Percentiles rank a stretch among this genome's conserved stretches.
Evolutionary conservation across 2,888 invertebrate species (phyloP).

Genomic region (Cerastis rubricosa): DNA sequence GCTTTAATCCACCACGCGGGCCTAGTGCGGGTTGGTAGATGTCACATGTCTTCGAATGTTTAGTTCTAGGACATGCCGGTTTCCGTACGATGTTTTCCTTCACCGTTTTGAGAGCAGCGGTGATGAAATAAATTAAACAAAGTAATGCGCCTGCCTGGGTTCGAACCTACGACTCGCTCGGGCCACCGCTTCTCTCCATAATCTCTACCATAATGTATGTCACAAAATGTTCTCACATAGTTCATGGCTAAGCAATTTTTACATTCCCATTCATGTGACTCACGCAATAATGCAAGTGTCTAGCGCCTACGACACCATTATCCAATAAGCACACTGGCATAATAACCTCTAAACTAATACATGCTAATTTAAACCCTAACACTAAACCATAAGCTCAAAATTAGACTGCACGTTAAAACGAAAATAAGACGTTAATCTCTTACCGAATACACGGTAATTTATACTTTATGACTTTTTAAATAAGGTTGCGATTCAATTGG

Average conservation of each 20-base stretch:
- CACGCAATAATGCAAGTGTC: conserved; percentile 71
- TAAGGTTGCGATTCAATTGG: conserved; percentile 38
- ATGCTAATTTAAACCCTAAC: conserved; percentile 35
- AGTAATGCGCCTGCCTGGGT: too few relatives aligned
- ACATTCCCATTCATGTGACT: conserved; percentile 67
- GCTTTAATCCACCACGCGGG: too few relatives aligned
- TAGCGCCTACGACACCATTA: conserved; percentile 77
- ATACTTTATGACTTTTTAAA: fast-evolving
- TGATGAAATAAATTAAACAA: too few relatives aligned
- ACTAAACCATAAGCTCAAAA: not conserved
- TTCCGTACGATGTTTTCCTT: too few relatives aligned
- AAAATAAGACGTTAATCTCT: conserved; percentile 52
- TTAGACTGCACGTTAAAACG: not conserved
- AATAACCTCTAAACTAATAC: conserved; percentile 59
- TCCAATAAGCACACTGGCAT: conserved; percentile 67
- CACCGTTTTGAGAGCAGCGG: too few relatives aligned
- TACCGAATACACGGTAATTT: conserved; percentile 17
- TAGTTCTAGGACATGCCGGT: too few relatives aligned
- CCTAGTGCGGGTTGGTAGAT: too few relatives aligned
- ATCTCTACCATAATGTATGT: not conserved
- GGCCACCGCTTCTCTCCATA: too few relatives aligned
- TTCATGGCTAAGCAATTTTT: conserved; percentile 54
- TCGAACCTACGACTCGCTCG: too few relatives aligned
- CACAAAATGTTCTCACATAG: conserved; percentile 41
- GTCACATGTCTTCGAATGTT: too few relatives aligned